Base-by-base conservation (phyloP, 2,888 invertebrate species). In the Liposcelis brunnea region DNA sequence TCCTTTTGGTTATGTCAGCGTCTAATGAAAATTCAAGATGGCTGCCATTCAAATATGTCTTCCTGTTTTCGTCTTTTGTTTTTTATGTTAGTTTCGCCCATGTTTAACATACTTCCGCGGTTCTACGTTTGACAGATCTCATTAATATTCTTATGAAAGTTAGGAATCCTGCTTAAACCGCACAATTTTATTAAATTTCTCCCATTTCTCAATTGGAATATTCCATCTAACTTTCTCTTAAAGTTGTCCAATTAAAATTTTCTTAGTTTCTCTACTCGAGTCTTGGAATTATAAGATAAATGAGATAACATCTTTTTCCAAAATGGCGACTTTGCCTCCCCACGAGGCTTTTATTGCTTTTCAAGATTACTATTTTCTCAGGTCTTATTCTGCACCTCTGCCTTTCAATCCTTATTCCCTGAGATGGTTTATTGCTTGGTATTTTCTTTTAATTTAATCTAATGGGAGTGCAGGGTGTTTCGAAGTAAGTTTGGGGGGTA, bases 1-100 rank as follows among this genome's bases (percentile, higher is more conserved):
- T 40, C 40, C 40, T 40, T 40, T 14, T 18, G 40, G 40, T 14
- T 18, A 40, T n/a, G 40, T 16, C 40, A 40, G 40, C 40, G 40
- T 40, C 40, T 40, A 19, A 40, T 40, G 40, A 40, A 40, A 40
- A 40, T 40, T 40, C 40, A 40, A 40, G 40, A 40, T 40, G 40
- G 40, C 19, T 14, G 40, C 19, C 40, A 18, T 40, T 40, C 40
- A 19, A 40, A 40, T 19, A 40, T 40, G 40, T 40, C 40, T 40
- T 40, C 40, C 40, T 16, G 16, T 19, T 21, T n/a, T n/a, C 26
- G 26, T 26, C 26, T 26, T 40, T 14, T 14, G 15, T 19, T 19
- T 19, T 19, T 19, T 40, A 19, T n/a, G 19, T 12, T 21, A 21
- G 35, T 35, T 14, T n/a, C 40, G 40, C 40, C 40, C 15, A 19